Percentiles rank a stretch among this genome's conserved stretches.
phyloP scores from a whole-genome alignment of 1,140 invertebrate species.

The Cryptotermes secundus region DNA sequence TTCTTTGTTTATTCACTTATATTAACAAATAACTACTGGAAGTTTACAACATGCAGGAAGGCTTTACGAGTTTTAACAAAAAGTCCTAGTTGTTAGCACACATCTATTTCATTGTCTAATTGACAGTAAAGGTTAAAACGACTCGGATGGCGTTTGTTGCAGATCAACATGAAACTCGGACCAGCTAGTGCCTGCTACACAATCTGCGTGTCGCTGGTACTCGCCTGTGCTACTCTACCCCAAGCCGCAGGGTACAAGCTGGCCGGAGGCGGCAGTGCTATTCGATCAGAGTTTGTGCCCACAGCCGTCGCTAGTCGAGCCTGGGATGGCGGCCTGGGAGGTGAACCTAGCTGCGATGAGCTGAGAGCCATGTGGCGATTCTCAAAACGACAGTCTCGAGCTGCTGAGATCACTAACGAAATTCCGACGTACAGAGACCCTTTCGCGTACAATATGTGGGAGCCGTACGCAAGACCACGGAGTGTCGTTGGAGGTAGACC shows the following conservation, averaged over 20 bases:
- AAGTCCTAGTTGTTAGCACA: too few species aligned
- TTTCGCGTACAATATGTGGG: conserved; percentile 78
- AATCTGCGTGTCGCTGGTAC: conserved; percentile 37
- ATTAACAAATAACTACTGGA: too few species aligned
- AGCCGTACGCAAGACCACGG: conserved; percentile 47
- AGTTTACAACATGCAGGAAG: too few species aligned
- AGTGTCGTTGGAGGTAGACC: background rate
- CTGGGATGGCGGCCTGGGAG: conserved; percentile 42
- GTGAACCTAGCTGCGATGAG: conserved; percentile 82
- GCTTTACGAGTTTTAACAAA: too few species aligned
- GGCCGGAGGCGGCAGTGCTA: conserved; percentile 38
- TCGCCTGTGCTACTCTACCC: conserved; percentile 33
- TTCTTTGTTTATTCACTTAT: too few species aligned
- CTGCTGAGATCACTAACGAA: conserved; percentile 81
- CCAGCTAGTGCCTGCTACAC: background rate
- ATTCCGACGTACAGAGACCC: conserved; percentile 77
- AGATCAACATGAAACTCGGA: background rate
- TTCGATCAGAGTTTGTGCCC: conserved; percentile 45
- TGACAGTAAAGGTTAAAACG: background rate
- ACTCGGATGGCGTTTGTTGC: background rate
- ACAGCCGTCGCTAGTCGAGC: conserved; percentile 44
- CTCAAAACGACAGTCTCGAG: conserved; percentile 82
- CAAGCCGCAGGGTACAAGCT: conserved; percentile 35
- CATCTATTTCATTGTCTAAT: too few species aligned
- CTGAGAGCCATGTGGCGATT: conserved; percentile 89